Percentiles rank a stretch among this genome's conserved stretches.
Evolutionary conservation across 2,113 vertebrate species (phyloP).

Genomic region (Rhombomys opimus): DNA sequence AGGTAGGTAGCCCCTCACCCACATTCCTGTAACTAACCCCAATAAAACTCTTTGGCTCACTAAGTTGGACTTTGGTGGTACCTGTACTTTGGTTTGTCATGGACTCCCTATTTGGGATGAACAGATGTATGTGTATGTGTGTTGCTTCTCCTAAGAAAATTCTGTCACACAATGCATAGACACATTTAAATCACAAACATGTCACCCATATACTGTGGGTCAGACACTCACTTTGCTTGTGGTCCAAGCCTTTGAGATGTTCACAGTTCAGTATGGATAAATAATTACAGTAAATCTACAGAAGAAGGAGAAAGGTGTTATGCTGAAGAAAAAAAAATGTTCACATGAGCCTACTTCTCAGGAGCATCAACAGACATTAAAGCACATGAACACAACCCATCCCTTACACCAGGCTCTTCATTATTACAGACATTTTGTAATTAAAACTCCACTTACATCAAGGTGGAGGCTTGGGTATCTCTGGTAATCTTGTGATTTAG

Average conservation of each 20-base stretch:
- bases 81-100: background rate
- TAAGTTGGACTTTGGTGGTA: background rate
- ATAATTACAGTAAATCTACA: background rate
- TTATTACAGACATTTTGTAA: background rate
- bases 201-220: background rate
- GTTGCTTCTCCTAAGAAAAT: background rate
- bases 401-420: background rate
- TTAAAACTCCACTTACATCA: background rate
- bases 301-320: fast-evolving
- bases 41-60: background rate
- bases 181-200: background rate
- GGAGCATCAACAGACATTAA: background rate
- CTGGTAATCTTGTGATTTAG: background rate
- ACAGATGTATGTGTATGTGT: background rate
- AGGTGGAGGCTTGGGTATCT: background rate
- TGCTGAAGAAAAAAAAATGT: background rate
- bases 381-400: background rate
- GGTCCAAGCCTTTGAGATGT: background rate
- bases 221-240: background rate
- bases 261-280: background rate
- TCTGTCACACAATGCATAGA: background rate
- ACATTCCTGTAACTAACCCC: background rate
- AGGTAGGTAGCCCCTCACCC: background rate
- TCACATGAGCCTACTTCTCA: background rate
- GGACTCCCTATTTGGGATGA: background rate